Evolutionary conservation across 2,797 vertebrate genomes (phyloP).

Genomic region (Clarias laeviceps): DNA sequence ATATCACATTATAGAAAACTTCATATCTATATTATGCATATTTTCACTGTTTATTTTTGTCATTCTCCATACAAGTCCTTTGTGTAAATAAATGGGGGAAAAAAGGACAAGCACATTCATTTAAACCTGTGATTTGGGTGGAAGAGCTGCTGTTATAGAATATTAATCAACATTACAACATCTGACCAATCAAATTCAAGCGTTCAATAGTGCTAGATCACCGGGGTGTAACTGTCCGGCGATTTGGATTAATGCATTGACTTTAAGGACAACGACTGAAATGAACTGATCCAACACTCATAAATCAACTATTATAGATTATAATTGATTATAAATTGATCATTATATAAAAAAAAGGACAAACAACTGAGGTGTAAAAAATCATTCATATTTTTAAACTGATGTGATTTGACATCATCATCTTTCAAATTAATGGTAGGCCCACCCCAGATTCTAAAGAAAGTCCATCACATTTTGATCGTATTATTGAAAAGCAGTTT

Average conservation of each 20-base stretch:
- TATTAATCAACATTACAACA: conserved; percentile 11
- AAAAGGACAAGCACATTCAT: neutral
- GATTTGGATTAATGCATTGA: neutral
- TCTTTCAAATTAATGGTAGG: neutral
- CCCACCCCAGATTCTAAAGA: neutral
- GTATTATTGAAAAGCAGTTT: neutral
- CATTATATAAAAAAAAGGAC: neutral
- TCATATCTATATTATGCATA: neutral
- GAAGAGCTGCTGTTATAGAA: neutral
- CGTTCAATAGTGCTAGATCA: neutral
- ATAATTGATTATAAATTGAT: neutral
- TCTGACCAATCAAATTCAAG: conserved; percentile 9
- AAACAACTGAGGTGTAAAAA: neutral
- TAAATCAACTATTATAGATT: neutral
- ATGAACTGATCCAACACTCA: neutral
- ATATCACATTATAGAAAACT: neutral
- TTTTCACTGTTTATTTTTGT: neutral
- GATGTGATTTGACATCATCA: neutral
- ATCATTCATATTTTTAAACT: neutral
- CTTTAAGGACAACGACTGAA: neutral
- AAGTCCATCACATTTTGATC: neutral
- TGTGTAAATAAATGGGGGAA: neutral
- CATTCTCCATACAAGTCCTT: neutral
- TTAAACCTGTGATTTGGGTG: neutral
- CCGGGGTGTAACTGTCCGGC: neutral